Evolutionary conservation across 2,113 vertebrate species (phyloP), one percentile per base, ranked within the genome.

Genomic region (Pipa parva): DNA sequence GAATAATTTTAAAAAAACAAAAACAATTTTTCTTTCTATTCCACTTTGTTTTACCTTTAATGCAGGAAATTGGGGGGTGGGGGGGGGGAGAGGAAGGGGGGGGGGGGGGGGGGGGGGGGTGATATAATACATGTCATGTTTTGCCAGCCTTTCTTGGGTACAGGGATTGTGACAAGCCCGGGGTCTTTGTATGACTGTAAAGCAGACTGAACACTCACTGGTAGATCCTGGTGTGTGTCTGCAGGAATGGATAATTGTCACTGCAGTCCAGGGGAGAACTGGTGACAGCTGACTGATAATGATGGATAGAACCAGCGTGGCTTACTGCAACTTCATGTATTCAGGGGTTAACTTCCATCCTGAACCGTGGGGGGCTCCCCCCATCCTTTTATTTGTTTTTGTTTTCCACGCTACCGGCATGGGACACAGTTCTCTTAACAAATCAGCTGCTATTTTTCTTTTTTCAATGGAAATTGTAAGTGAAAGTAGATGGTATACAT

Each of bases 181-280:
- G 37, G 63, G 37, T 66, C 54, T 59, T 2, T 59, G 52, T 58
- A 18, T 21, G 26, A 36, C 22, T 58, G 13, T 28, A 24, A n/a
- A 18, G 5, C 59, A 49, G 33, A 45, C 17, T 21, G 61, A 63
- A 51, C 49, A 46, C 46, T 31, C 27, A 18, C 17, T 54, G n/a
- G 1, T 37, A n/a, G 8, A 59, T 25, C 45, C 33, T 27, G 4
- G 37, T 60, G 50, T 24, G 37, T 60, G 50, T 24, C 51, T 58
- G 54, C 52, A 68, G 22, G 51, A 59, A 59, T 39, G 56, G 28
- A 51, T 59, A 59, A 59, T 52, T 70, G 66, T 70, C 58, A 61
- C 33, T 45, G 66, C 58, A 70, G 48, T 27, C 36, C 25, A 70
- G 22, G 42, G 46, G 31, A 59, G 55, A 15, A 26, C 18, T 18